These are phyloP conservation scores for Cuculus canorus DNA, from an alignment of 2,797 vertebrate species.

Conservation along the genomic window DNA sequence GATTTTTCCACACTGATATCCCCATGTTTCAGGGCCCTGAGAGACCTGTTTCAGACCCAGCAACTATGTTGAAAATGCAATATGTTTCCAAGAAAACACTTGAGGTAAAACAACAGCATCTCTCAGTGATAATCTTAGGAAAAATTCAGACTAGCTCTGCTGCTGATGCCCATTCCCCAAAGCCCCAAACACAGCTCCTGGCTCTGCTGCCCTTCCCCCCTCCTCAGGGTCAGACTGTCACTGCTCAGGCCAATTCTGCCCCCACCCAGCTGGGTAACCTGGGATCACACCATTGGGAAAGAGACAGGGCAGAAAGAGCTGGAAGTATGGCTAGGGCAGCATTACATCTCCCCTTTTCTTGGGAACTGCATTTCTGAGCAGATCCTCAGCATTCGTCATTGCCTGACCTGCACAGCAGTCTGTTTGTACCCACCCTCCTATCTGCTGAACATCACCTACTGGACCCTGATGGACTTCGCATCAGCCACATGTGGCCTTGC, in stretches of 20 bases:
- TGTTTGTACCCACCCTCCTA: not conserved
- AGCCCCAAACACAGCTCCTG: fast-evolving
- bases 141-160: not conserved
- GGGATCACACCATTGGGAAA: not conserved
- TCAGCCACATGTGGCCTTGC: not conserved
- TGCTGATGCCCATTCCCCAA: not conserved
- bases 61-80: not conserved
- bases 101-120: not conserved
- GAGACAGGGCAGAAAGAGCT: not conserved
- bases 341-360: not conserved
- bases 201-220: fast-evolving
- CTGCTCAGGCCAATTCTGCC: not conserved
- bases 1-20: not conserved
- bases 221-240: not conserved
- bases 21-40: not conserved
- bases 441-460: not conserved
- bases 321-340: not conserved
- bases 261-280: not conserved
- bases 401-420: not conserved
- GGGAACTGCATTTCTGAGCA: not conserved
- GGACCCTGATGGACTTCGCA: fast-evolving
- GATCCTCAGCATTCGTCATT: not conserved
- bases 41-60: not conserved
- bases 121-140: not conserved
- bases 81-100: not conserved